Evolutionary conservation across 2,113 vertebrate genomes (phyloP).

Genomic region (Procavia capensis): DNA sequence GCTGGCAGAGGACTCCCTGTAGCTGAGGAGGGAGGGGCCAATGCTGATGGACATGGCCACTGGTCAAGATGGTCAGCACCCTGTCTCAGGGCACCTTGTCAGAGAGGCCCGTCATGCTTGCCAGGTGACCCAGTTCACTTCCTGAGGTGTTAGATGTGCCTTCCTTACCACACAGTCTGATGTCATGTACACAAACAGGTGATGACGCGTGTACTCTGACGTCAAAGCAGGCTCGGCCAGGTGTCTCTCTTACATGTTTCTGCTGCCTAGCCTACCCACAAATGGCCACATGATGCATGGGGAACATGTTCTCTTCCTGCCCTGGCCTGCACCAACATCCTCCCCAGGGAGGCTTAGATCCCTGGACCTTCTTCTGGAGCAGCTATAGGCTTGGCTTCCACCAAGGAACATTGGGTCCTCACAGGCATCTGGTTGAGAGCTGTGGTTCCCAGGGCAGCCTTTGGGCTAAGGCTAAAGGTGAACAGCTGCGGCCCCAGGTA

Average conservation of each 20-base stretch:
- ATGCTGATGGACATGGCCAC: not conserved
- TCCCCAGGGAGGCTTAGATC: not conserved
- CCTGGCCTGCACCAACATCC: fast-evolving
- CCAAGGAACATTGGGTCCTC: not conserved
- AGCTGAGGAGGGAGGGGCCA: not conserved
- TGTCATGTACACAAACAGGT: not conserved
- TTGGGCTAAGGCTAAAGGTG: not conserved
- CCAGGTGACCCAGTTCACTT: not conserved
- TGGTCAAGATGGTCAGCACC: not conserved
- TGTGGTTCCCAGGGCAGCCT: not conserved
- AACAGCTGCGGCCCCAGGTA: not conserved
- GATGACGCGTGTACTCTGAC: not conserved
- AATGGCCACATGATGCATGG: not conserved
- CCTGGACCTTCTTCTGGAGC: not conserved
- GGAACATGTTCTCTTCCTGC: not conserved
- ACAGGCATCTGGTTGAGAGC: not conserved
- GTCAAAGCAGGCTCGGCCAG: not conserved
- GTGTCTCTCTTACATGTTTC: not conserved
- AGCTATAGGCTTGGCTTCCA: not conserved
- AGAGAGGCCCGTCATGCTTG: not conserved
- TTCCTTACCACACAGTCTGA: not conserved
- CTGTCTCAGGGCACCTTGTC: not conserved
- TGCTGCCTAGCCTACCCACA: not conserved
- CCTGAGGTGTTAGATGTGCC: not conserved
- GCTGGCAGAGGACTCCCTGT: not conserved